These are phyloP conservation scores for Coenobita brevimanus DNA, from an alignment of 1,140 invertebrate species.

Conservation along the genomic window DNA sequence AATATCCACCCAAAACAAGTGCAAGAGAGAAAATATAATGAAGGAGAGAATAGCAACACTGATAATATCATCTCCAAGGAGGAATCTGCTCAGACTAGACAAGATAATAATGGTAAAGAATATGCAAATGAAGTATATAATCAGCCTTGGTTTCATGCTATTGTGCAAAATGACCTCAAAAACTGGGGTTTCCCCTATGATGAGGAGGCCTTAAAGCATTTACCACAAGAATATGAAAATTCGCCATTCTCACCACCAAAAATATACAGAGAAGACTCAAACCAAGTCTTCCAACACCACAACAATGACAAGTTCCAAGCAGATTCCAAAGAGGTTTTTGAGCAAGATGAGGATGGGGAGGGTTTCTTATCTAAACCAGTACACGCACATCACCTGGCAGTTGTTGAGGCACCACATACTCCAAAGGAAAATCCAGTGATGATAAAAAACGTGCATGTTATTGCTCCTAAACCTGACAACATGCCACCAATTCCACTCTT, in stretches of 20 bases:
- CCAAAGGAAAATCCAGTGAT: background rate
- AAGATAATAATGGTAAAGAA: no score
- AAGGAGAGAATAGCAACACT: no score
- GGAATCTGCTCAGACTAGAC: no score
- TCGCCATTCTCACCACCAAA: background rate
- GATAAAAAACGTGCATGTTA: slow-evolving; percentile 43
- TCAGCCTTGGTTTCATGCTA: slow-evolving; percentile 45
- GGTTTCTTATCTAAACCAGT: background rate
- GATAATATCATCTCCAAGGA: no score
- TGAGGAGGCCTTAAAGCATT: background rate
- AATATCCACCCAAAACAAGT: no score
- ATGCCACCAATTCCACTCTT: slow-evolving; percentile 27
- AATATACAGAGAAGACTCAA: background rate
- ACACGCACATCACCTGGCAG: slow-evolving; percentile 11
- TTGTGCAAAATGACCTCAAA: slow-evolving; percentile 47
- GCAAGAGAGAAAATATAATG: no score
- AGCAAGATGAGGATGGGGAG: background rate
- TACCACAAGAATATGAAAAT: background rate
- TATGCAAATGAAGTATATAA: background rate
- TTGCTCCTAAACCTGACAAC: slow-evolving; percentile 15
- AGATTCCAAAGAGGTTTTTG: no score
- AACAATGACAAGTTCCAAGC: background rate
- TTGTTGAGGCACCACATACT: background rate
- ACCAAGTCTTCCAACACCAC: background rate
- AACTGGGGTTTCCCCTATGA: slow-evolving; percentile 42